A percentile compares a stretch with the other conserved stretches of the same genome.
Conservation (phyloP, 2,888 invertebrate species). For the Actias luna region DNA sequence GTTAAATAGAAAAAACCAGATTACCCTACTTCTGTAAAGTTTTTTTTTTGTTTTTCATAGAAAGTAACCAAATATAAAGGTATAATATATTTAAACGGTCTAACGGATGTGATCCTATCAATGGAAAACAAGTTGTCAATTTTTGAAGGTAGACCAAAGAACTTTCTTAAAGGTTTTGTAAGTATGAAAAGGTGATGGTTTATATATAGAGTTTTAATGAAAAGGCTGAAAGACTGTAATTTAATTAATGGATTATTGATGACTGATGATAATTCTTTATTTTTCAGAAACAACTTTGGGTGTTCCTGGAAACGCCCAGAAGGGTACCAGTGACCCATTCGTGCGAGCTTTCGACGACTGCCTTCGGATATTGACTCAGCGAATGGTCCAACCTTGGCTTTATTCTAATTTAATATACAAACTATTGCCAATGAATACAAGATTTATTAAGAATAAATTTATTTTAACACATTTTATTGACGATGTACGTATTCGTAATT, state of each 20-base stretch:
- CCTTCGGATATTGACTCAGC: slow-evolving; percentile 26
- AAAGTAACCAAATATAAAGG: no score
- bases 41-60: no score
- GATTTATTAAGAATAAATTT: slow-evolving; percentile 20
- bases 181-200: no score
- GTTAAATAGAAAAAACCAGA: no score
- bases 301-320: slow-evolving; percentile 33
- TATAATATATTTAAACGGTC: no score
- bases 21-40: no score
- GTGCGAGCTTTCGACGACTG: slow-evolving; percentile 35
- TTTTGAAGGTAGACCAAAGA: no score
- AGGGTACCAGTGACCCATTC: slow-evolving; percentile 33
- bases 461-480: slow-evolving; percentile 22
- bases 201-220: no score
- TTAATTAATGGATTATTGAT: not conserved
- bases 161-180: no score
- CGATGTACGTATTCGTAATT: slow-evolving; percentile 20
- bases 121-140: no score
- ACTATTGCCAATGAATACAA: slow-evolving; percentile 22
- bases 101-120: no score
- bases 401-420: slow-evolving; percentile 35
- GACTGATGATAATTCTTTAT: not conserved
- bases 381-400: slow-evolving; percentile 45
- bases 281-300: slow-evolving; percentile 39
- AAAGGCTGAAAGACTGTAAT: no score